These are phyloP conservation scores for Naso thynnoides DNA, from an alignment of 2,797 vertebrate species.

Conservation along the genomic window DNA sequence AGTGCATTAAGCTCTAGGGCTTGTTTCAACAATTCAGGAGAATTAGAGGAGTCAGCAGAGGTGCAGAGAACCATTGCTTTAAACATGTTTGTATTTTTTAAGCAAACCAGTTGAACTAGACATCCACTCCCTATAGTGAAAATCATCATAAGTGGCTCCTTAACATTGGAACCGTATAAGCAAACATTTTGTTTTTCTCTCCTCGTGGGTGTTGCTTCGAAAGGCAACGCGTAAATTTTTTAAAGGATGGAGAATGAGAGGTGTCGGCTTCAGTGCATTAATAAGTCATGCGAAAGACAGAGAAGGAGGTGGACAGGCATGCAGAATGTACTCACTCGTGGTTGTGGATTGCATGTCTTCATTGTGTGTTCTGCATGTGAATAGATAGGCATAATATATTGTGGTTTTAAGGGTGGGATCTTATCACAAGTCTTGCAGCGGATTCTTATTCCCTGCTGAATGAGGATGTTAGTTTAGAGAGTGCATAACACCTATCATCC, in stretches of 20 bases:
- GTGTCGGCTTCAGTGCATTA: slow-evolving; percentile 73
- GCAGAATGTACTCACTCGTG: slow-evolving; percentile 15
- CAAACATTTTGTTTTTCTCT: background rate
- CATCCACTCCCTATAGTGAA: background rate
- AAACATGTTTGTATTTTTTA: background rate
- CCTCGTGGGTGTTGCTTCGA: background rate
- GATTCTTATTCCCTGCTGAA: background rate
- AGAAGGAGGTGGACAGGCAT: slow-evolving; percentile 1
- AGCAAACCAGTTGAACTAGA: slow-evolving; percentile 30
- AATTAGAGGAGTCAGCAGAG: background rate
- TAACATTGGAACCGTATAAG: too few species aligned
- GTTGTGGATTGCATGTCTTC: background rate
- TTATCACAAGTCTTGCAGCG: background rate
- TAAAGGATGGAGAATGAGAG: slow-evolving; percentile 61
- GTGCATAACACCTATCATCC: background rate
- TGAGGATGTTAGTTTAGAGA: background rate
- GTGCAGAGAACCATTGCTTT: background rate
- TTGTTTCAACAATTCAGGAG: slow-evolving; percentile 3
- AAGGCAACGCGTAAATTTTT: slow-evolving; percentile 70
- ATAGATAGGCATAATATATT: background rate
- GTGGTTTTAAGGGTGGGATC: slow-evolving; percentile 3
- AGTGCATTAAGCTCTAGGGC: background rate
- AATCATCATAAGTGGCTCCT: background rate
- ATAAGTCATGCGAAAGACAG: slow-evolving; percentile 66
- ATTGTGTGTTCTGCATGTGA: background rate